Evolutionary conservation across 1,140 invertebrate species (phyloP).

Genomic region (Drosophila auraria): DNA sequence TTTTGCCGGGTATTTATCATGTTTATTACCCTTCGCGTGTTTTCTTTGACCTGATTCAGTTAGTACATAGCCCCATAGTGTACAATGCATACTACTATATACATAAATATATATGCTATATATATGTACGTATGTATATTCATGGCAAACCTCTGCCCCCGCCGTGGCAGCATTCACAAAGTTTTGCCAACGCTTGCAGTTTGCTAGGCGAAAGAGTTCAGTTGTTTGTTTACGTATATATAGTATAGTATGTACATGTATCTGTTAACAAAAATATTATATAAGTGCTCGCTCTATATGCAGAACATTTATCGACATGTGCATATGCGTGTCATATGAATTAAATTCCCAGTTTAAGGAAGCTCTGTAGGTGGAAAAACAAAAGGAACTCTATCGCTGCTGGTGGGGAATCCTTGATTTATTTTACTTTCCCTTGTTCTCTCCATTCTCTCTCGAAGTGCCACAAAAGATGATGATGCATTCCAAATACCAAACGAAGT

Average conservation of each 20-base stretch:
- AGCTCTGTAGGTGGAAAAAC: slow-evolving; percentile 4
- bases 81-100: slow-evolving; percentile 7
- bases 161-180: slow-evolving; percentile 11
- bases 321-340: slow-evolving; percentile 37
- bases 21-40: slow-evolving; percentile 52
- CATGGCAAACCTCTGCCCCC: slow-evolving; percentile 31
- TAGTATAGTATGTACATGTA: not conserved
- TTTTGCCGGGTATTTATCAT: slow-evolving; percentile 42
- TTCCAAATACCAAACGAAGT: slow-evolving; percentile 8
- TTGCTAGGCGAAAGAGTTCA: slow-evolving; percentile 9
- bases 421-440: slow-evolving; percentile 18
- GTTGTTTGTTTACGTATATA: slow-evolving; percentile 26
- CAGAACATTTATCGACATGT: slow-evolving; percentile 31
- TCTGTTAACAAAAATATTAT: slow-evolving; percentile 43
- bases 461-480: slow-evolving; percentile 11
- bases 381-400: not conserved
- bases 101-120: not conserved
- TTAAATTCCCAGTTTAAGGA: slow-evolving; percentile 39
- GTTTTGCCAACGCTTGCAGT: slow-evolving; percentile 45
- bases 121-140: slow-evolving; percentile 8
- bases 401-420: slow-evolving; percentile 27
- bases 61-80: slow-evolving; percentile 5
- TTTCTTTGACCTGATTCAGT: slow-evolving; percentile 52
- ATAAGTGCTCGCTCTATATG: slow-evolving; percentile 26
- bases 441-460: not conserved